Evolutionary conservation across 1,140 invertebrate species (phyloP).

Genomic region (Drosophila littoralis): DNA sequence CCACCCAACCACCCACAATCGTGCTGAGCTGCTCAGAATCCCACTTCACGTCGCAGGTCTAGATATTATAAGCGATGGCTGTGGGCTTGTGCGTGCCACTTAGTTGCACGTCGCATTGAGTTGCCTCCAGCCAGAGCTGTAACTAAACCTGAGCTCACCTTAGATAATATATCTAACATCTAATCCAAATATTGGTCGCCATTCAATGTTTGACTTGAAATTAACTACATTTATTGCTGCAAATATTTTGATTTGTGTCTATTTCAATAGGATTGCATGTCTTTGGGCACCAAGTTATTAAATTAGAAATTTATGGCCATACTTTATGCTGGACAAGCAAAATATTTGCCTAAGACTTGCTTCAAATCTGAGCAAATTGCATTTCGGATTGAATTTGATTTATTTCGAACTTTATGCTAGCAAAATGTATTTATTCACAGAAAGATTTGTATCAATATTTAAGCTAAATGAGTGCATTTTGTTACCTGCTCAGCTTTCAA

Average conservation of each 20-base stretch:
- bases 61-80: slow-evolving; percentile 14
- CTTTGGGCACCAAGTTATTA: slow-evolving; percentile 1
- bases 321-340: slow-evolving; percentile 10
- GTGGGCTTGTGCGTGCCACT: slow-evolving; percentile 5
- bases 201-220: slow-evolving; percentile 9
- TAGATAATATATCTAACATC: neutral
- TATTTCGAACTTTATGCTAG: slow-evolving; percentile 10
- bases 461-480: slow-evolving; percentile 4
- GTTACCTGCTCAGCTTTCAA: neutral
- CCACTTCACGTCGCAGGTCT: slow-evolving; percentile 49
- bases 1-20: neutral
- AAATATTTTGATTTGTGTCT: slow-evolving; percentile 12
- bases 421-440: neutral
- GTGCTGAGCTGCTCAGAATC: slow-evolving; percentile 41
- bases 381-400: slow-evolving; percentile 29
- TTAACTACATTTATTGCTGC: slow-evolving; percentile 6
- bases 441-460: slow-evolving; percentile 3
- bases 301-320: neutral
- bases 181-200: slow-evolving; percentile 5
- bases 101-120: slow-evolving; percentile 1
- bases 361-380: slow-evolving; percentile 15
- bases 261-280: slow-evolving; percentile 13
- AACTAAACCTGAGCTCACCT: neutral
- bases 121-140: neutral
- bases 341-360: slow-evolving; percentile 23